These are phyloP conservation scores for Glossosoma conforme DNA, from an alignment of 1,140 invertebrate species.

Conservation along the genomic window DNA sequence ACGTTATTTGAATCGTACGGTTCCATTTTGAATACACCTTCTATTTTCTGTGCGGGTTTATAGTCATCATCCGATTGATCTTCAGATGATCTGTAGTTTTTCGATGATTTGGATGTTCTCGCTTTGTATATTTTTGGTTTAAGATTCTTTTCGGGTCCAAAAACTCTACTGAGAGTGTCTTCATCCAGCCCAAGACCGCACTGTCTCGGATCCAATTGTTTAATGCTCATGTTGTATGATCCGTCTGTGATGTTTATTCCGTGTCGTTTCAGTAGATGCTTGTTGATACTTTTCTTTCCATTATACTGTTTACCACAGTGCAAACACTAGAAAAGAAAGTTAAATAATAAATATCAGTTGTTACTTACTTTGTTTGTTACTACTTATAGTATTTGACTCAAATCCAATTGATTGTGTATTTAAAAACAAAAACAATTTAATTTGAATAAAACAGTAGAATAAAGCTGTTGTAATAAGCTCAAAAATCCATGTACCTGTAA, in stretches of 20 bases:
- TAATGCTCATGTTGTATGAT: constrained; percentile 24
- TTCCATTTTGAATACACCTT: constrained; percentile 6
- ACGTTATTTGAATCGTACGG: constrained; percentile 1
- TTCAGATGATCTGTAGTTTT: neutral
- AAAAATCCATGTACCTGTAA: too few species aligned
- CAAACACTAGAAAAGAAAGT: constrained; percentile 41
- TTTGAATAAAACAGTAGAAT: too few species aligned
- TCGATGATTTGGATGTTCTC: neutral
- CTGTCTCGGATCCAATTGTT: constrained; percentile 39
- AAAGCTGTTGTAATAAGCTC: too few species aligned
- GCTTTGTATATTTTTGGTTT: constrained; percentile 9
- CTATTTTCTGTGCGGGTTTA: constrained; percentile 11
- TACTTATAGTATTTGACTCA: too few species aligned
- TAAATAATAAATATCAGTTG: too few species aligned
- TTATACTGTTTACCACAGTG: constrained; percentile 42
- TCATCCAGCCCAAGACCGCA: constrained; percentile 42
- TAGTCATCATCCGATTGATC: constrained; percentile 17
- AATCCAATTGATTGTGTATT: too few species aligned
- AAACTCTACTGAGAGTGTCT: constrained; percentile 39
- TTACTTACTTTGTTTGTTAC: too few species aligned
- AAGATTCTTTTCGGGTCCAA: constrained; percentile 34
- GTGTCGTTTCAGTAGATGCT: constrained; percentile 42
- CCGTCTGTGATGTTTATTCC: constrained; percentile 34
- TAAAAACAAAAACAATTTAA: too few species aligned
- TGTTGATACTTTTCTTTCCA: constrained; percentile 40